phyloP scores from a whole-genome alignment of 1,140 invertebrate genomes.

The Pantala flavescens region DNA sequence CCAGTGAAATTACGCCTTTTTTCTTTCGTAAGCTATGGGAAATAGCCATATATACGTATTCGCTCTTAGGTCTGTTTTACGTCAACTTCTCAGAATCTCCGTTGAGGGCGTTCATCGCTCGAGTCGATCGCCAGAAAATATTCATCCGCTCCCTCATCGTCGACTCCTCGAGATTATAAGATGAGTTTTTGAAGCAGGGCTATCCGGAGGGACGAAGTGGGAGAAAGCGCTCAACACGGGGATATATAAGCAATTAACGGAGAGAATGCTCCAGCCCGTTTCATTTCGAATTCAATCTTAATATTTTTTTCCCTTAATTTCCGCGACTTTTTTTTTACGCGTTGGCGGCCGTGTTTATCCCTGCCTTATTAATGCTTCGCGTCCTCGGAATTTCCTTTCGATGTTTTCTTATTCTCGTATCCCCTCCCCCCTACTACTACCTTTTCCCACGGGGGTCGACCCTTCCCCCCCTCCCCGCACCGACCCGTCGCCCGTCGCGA shows the following conservation, averaged over 20 bases:
- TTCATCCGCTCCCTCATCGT: neutral
- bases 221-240: neutral
- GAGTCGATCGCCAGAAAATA: too few species aligned
- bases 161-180: neutral
- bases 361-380: neutral
- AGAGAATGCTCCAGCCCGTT: neutral
- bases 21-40: too few species aligned
- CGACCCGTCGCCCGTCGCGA: neutral
- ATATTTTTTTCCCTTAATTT: neutral
- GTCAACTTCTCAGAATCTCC: too few species aligned
- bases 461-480: neutral
- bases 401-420: neutral
- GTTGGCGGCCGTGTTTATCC: neutral
- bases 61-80: too few species aligned
- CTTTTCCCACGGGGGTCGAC: neutral
- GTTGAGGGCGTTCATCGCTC: too few species aligned
- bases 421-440: neutral
- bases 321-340: neutral
- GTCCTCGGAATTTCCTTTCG: neutral
- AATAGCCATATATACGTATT: too few species aligned
- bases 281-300: neutral
- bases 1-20: too few species aligned
- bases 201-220: neutral
- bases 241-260: conserved; percentile 10
- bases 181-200: neutral